Conservation (phyloP, 2,797 vertebrate genomes). For the Catamblyrhynchus diadema region DNA sequence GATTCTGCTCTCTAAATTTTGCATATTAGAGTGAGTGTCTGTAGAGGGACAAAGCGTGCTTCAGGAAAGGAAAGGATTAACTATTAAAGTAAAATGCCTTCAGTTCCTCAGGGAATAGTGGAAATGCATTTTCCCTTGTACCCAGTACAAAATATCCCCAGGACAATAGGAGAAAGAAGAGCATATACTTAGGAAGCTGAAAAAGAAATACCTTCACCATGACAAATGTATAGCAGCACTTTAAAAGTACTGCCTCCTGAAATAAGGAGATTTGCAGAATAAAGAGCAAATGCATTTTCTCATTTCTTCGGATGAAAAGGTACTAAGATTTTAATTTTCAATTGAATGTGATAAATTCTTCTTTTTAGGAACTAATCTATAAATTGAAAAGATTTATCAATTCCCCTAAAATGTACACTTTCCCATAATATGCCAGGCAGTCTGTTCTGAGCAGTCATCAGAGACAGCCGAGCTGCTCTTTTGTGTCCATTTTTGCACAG, state of each 20-base stretch:
- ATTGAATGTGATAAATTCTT: neutral
- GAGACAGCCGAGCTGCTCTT: neutral
- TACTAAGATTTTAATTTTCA: neutral
- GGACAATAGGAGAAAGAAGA: neutral
- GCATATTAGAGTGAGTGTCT: neutral
- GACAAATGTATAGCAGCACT: neutral
- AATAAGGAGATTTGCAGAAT: constrained; percentile 1
- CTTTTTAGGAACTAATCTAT: neutral
- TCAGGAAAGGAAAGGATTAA: neutral
- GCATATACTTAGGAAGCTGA: neutral
- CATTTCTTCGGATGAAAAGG: neutral
- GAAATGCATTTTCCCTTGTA: neutral
- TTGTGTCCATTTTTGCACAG: neutral
- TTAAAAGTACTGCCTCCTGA: neutral
- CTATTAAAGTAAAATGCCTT: neutral
- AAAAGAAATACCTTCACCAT: neutral
- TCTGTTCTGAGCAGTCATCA: neutral
- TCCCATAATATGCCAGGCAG: neutral
- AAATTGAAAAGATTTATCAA: neutral
- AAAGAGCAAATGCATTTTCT: neutral
- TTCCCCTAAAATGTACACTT: neutral
- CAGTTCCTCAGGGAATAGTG: neutral
- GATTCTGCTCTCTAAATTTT: neutral
- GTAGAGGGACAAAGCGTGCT: neutral
- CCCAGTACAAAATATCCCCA: neutral